Percentiles rank a stretch among this genome's conserved stretches.
Evolutionary conservation across 2,797 vertebrate genomes (phyloP).

Genomic region (Tragelaphus eurycerus): DNA sequence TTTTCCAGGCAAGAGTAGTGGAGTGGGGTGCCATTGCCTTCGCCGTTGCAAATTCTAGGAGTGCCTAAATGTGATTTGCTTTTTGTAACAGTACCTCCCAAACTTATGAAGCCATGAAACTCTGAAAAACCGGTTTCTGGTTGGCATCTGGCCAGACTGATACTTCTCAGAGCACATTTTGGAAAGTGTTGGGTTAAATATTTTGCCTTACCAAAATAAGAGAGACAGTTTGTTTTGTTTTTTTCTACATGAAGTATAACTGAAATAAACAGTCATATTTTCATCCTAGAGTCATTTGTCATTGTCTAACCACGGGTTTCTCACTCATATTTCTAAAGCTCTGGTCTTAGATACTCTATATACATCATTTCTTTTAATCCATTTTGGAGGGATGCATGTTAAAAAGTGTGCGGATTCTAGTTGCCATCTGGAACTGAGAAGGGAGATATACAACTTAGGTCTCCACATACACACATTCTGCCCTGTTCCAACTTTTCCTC

Average conservation of each 20-base stretch:
- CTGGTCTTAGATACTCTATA: neutral
- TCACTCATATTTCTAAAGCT: neutral
- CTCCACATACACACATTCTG: neutral
- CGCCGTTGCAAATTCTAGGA: neutral
- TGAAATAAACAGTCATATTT: slow-evolving; percentile 1
- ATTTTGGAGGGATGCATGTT: neutral
- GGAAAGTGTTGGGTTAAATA: neutral
- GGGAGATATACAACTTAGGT: neutral
- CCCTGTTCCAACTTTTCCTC: neutral
- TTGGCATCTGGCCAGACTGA: neutral
- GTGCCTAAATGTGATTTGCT: neutral
- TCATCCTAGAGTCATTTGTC: neutral
- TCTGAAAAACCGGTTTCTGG: neutral
- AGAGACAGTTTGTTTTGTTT: neutral
- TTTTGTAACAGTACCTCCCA: neutral
- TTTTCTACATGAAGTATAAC: neutral
- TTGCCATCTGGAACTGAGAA: neutral
- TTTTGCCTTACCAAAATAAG: neutral
- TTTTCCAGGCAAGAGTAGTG: too few species aligned
- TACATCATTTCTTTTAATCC: neutral
- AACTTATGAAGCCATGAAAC: neutral
- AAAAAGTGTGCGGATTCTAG: neutral
- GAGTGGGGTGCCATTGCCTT: too few species aligned
- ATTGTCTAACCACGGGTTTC: neutral
- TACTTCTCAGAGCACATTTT: neutral